Conservation (phyloP, 2,113 vertebrate genomes). For the Cheilinus undulatus region DNA sequence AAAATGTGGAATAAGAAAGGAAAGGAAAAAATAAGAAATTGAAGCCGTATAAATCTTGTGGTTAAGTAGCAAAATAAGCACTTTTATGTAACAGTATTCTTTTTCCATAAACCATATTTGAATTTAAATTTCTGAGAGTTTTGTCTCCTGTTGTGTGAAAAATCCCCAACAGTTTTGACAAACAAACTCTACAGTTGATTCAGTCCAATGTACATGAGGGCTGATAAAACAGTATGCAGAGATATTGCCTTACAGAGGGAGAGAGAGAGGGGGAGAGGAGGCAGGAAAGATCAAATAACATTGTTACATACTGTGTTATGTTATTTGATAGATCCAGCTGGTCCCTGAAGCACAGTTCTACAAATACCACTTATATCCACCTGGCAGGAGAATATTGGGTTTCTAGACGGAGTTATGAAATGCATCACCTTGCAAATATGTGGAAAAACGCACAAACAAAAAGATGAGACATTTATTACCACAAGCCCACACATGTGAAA, state of each 20-base stretch:
- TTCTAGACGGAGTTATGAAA: conserved; percentile 70
- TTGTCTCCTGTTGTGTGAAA: conserved; percentile 18
- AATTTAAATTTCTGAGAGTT: conserved; percentile 29
- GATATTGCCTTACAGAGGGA: conserved; percentile 60
- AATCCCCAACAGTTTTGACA: conserved; percentile 9
- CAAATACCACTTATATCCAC: conserved; percentile 74
- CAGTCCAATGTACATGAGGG: conserved; percentile 29
- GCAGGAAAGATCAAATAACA: conserved; percentile 72
- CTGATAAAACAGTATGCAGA: conserved; percentile 63
- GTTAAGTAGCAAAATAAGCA: conserved; percentile 9
- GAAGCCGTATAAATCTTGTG: neutral
- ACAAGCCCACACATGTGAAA: conserved; percentile 66
- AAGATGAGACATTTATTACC: conserved; percentile 72
- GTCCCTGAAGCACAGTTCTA: conserved; percentile 64
- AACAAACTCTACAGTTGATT: conserved; percentile 52
- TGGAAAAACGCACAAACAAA: conserved; percentile 71
- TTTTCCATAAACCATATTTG: conserved; percentile 3
- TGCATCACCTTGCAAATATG: conserved; percentile 72
- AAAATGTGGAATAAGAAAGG: neutral
- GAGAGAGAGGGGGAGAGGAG: conserved; percentile 23
- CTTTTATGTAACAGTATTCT: neutral
- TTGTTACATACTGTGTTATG: conserved; percentile 63
- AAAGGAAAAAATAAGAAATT: neutral
- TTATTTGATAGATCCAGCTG: conserved; percentile 70
- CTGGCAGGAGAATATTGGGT: conserved; percentile 72